Base-by-base conservation (phyloP, 2,888 invertebrate genomes). In the Heliconius ismenius region DNA sequence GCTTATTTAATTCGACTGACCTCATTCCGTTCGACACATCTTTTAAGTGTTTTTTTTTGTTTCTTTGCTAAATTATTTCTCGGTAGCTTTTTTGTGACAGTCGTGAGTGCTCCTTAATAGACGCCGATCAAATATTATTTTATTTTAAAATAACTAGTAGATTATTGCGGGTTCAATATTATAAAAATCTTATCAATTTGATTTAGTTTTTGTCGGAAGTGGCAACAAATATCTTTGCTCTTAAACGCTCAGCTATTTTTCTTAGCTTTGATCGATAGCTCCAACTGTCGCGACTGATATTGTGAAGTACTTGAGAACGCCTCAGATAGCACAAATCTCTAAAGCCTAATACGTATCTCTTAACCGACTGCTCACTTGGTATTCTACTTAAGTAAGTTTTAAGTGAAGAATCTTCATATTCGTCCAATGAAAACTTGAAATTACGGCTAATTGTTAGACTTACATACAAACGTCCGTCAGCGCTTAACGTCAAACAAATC, bases 1-100 rank as follows among this genome's bases (percentile, higher is more conserved):
- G n/a, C n/a, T n/a, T n/a, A n/a, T n/a, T n/a, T n/a, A n/a, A n/a
- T 85, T 84, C 86, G 82, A 80, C 81, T 82, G 84, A 79, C 88
- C 87, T 88, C 80, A 83, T 83, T 83, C 74, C 76, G 74, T 81
- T 81, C 79, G 77, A 76, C 80, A 78, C 78, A 79, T 81, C 78
- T 79, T 78, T 77, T 74, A 72, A 75, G 24, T 24, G 54, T 68
- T 70, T 79, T 75, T 75, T 79, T 75, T 76, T 60, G 65, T 72
- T 77, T 75, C 60, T 79, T 72, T 76, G 76, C 54, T 72, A 63
- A 78, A 74, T 73, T 65, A 62, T 78, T 78, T 65, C 65, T 65
- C 21, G 70, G 28, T 69, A n/a, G 43, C 58, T 76, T 78, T 75
- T 73, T 74, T 74, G 67, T 77, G 13, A 13, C 64, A 62, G n/a